A percentile compares a stretch with the other conserved stretches of the same genome.
Evolutionary conservation across 2,113 vertebrate species (phyloP).

Genomic region (Odontesthes bonariensis): DNA sequence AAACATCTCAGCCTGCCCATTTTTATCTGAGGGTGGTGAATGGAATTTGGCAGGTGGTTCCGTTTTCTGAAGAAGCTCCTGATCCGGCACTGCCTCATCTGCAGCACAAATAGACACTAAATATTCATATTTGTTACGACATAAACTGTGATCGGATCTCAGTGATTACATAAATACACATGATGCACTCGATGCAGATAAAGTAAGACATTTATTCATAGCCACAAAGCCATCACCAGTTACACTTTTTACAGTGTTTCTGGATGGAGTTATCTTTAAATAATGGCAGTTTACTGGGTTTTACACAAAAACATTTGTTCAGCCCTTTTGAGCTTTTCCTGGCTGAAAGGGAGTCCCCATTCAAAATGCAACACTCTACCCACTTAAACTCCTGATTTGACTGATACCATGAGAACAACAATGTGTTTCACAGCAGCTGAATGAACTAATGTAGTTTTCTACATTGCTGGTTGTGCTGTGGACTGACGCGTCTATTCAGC

Average conservation of each 20-base stretch:
- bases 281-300: too few relatives aligned
- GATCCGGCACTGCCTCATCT: constrained; percentile 38
- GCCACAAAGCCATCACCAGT: too few relatives aligned
- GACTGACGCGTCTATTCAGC: not conserved
- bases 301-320: too few relatives aligned
- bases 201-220: not conserved
- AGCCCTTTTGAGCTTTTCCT: not conserved
- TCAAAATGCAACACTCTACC: not conserved
- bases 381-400: not conserved
- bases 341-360: not conserved
- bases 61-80: constrained; percentile 44
- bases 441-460: constrained; percentile 18
- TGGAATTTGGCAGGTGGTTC: constrained; percentile 6
- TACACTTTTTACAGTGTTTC: too few relatives aligned
- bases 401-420: not conserved
- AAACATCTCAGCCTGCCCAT: constrained; percentile 6
- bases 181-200: not conserved
- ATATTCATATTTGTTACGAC: not conserved
- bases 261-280: too few relatives aligned
- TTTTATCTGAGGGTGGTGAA: not conserved
- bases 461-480: constrained; percentile 32
- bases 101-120: constrained; percentile 24
- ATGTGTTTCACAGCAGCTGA: not conserved
- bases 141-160: not conserved
- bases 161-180: not conserved